Evolutionary conservation across 2,888 invertebrate species (phyloP).

Genomic region (Rhagonycha fulva): DNA sequence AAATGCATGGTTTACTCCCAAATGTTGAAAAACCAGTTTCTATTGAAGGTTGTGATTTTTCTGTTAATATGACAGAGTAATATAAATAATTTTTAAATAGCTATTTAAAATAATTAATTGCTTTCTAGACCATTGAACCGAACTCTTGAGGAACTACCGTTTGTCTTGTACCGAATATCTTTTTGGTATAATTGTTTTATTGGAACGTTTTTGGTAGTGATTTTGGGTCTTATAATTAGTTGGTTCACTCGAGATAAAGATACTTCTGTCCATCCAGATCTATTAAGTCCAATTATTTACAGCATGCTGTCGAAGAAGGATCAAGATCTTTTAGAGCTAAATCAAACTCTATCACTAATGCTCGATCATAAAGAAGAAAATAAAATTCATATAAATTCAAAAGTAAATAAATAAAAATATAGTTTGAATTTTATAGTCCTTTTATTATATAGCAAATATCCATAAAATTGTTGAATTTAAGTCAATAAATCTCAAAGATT

Average conservation of each 20-base stretch:
- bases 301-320: constrained; percentile 38
- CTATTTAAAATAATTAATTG: background rate
- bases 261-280: constrained; percentile 62
- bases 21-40: background rate
- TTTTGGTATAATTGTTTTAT: constrained; percentile 71
- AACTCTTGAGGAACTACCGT: constrained; percentile 40
- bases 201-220: constrained; percentile 63
- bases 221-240: constrained; percentile 68
- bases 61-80: background rate
- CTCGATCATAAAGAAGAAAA: background rate
- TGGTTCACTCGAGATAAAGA: constrained; percentile 62
- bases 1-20: background rate
- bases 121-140: background rate
- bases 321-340: background rate
- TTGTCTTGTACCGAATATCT: constrained; percentile 65
- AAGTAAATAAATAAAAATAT: no score
- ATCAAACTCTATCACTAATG: background rate
- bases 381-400: background rate
- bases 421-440: no score
- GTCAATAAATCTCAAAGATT: no score
- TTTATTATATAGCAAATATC: no score
- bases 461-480: no score
- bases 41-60: background rate
- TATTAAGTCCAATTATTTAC: constrained; percentile 58
- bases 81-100: background rate